phyloP scores from a whole-genome alignment of 2,113 vertebrate species.

The Muntiacus muntjak region DNA sequence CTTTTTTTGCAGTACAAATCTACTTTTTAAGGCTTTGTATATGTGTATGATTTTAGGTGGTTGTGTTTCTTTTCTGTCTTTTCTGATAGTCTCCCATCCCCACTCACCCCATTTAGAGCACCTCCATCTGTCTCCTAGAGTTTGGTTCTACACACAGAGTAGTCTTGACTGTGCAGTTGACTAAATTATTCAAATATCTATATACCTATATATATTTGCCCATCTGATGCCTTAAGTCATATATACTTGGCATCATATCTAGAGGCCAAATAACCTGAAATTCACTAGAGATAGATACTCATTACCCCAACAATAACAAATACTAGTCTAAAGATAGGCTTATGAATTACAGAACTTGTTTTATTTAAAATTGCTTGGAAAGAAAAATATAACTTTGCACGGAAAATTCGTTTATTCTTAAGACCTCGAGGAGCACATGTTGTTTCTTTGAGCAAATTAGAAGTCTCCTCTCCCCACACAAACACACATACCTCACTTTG shows the following conservation, averaged over 20 bases:
- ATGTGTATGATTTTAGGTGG: background rate
- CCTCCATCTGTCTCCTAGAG: background rate
- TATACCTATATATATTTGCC: background rate
- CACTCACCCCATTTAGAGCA: background rate
- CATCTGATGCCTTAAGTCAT: background rate
- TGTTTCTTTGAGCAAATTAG: background rate
- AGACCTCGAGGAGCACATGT: background rate
- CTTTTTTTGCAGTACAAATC: background rate
- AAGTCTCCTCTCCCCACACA: background rate
- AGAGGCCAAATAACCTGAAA: background rate
- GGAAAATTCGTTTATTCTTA: background rate
- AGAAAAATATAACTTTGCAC: background rate
- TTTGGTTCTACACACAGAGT: background rate
- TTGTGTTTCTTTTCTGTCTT: background rate
- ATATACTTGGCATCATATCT: background rate
- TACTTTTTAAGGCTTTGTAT: background rate
- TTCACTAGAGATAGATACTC: background rate
- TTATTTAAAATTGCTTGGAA: background rate
- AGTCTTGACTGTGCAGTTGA: background rate
- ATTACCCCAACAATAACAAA: background rate
- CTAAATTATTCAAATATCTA: background rate
- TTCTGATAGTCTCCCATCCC: background rate
- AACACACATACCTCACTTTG: background rate
- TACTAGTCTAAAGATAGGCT: background rate
- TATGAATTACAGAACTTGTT: background rate